phyloP scores from a whole-genome alignment of 2,888 invertebrate species.

The Lysandra bellargus region DNA sequence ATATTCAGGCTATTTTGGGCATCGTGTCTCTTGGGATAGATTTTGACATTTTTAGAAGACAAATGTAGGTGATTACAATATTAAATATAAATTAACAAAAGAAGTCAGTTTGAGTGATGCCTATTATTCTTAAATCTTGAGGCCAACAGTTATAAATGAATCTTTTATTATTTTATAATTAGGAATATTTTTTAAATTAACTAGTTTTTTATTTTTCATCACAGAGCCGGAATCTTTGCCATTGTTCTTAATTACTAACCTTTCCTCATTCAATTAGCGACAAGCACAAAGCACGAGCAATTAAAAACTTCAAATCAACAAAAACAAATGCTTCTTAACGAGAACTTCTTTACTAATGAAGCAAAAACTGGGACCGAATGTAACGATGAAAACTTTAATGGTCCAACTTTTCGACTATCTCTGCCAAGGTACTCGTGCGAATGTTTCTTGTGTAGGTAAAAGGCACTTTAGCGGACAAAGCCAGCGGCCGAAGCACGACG shows the following conservation, averaged over 20 bases:
- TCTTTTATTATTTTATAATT: neutral
- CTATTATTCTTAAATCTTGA: neutral
- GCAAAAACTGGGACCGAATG: conserved; percentile 28
- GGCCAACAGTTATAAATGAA: neutral
- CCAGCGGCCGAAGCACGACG: conserved; percentile 48
- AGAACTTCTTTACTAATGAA: conserved; percentile 30
- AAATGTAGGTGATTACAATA: neutral
- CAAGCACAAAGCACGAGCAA: conserved; percentile 31
- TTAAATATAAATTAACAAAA: neutral
- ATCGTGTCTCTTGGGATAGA: too few species aligned
- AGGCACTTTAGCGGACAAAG: conserved; percentile 51
- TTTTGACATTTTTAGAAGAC: neutral
- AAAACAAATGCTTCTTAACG: conserved; percentile 31
- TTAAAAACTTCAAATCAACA: conserved; percentile 32
- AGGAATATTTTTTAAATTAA: neutral
- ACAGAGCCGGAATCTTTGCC: neutral
- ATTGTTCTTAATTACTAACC: conserved; percentile 1
- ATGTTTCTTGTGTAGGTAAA: conserved; percentile 32
- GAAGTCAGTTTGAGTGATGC: neutral
- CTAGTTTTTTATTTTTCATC: neutral
- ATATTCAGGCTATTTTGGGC: too few species aligned
- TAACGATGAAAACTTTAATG: conserved; percentile 30
- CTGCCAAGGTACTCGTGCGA: conserved; percentile 33
- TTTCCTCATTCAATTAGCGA: conserved; percentile 22
- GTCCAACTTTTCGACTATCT: conserved; percentile 31